Percentiles rank a stretch among this genome's conserved stretches.
Evolutionary conservation across 2,113 vertebrate species (phyloP).

Genomic region (Heterochromis multidens): DNA sequence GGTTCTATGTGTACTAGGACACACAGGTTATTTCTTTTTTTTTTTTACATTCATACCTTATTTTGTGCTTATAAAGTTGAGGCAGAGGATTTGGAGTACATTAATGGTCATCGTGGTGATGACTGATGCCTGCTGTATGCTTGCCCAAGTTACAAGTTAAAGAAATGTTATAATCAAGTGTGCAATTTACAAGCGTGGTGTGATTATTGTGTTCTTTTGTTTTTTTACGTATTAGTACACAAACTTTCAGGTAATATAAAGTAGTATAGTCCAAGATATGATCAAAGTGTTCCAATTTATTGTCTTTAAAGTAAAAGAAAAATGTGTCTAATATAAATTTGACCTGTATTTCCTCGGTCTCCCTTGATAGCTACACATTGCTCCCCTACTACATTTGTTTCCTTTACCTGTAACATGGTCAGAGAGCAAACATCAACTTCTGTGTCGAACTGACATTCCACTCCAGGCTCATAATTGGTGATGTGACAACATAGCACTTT

Average conservation of each 20-base stretch:
- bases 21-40: neutral
- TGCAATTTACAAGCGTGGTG: conserved; percentile 16
- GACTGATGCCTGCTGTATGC: conserved; percentile 42
- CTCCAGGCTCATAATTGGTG: no score
- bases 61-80: neutral
- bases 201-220: conserved; percentile 5
- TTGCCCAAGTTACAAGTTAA: conserved; percentile 1
- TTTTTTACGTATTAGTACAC: neutral
- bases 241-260: conserved; percentile 8
- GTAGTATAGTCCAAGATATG: neutral
- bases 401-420: no score
- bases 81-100: neutral
- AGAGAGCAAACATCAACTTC: no score
- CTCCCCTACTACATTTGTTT: no score
- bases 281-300: neutral
- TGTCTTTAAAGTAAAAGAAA: neutral
- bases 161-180: conserved; percentile 23
- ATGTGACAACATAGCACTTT: no score
- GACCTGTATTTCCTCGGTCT: no score
- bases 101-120: neutral
- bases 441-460: no score
- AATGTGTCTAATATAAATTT: no score
- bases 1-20: fast-evolving
- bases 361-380: no score
- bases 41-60: neutral